Conservation (phyloP, 2,888 invertebrate genomes). For the Acanthoscelides obtectus region DNA sequence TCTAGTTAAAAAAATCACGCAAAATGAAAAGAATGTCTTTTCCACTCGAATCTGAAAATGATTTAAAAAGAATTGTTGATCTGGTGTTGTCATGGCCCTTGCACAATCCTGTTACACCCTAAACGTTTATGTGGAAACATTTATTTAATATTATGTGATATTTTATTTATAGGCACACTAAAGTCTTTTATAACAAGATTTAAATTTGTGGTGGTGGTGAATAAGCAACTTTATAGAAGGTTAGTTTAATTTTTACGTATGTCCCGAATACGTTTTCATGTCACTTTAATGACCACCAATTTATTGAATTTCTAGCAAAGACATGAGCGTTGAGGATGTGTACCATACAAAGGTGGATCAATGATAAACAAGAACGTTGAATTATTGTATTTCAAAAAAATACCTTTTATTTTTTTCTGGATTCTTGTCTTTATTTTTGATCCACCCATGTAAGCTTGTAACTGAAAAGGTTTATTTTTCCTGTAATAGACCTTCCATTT, state of each 20-base stretch:
- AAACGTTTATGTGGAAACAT: background rate
- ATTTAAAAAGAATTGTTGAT: too few species aligned
- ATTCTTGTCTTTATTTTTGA: background rate
- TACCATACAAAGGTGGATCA: background rate
- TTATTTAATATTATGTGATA: background rate
- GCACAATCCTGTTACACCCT: background rate
- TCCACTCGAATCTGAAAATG: too few species aligned
- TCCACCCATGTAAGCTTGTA: background rate
- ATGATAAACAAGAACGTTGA: background rate
- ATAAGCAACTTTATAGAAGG: background rate
- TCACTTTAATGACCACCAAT: background rate
- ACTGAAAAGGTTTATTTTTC: background rate
- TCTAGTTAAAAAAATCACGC: too few species aligned
- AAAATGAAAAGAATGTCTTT: too few species aligned
- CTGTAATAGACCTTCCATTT: background rate
- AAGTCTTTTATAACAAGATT: background rate
- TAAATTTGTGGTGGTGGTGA: background rate
- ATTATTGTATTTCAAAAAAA: too few species aligned
- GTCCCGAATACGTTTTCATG: background rate
- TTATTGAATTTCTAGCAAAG: background rate
- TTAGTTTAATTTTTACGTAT: background rate
- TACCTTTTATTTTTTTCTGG: too few species aligned
- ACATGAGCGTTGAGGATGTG: background rate
- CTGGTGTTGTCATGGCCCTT: background rate
- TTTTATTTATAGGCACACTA: background rate